Percentiles rank a stretch among this genome's conserved stretches.
Evolutionary conservation across 2,888 invertebrate genomes (phyloP).

Genomic region (Tetrapedia diversipes): DNA sequence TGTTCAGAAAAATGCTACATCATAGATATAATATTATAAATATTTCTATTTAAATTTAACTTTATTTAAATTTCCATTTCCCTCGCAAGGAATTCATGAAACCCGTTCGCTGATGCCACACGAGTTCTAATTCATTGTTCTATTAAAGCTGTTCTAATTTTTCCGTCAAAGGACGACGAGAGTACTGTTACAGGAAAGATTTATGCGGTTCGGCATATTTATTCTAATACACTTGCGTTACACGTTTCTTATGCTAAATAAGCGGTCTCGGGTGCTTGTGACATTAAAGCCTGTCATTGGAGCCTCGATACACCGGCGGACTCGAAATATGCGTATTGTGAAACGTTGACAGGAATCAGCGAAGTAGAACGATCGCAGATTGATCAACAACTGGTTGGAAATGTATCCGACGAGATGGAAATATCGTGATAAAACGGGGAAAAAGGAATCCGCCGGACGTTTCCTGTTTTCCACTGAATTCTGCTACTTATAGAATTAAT

Average conservation of each 20-base stretch:
- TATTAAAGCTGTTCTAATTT: too few species aligned
- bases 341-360: slow-evolving; percentile 23
- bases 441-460: slow-evolving; percentile 1
- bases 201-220: neutral
- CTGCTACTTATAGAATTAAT: neutral
- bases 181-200: neutral
- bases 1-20: too few species aligned
- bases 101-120: too few species aligned
- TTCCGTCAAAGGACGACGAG: too few species aligned
- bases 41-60: too few species aligned
- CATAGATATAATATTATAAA: too few species aligned
- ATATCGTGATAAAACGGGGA: neutral
- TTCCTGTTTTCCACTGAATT: slow-evolving; percentile 18
- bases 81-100: too few species aligned
- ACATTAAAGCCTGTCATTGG: slow-evolving; percentile 5
- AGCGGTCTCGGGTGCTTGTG: neutral
- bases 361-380: slow-evolving; percentile 21
- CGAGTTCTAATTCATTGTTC: too few species aligned
- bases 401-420: slow-evolving; percentile 7
- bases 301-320: slow-evolving; percentile 9
- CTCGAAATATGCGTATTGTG: slow-evolving; percentile 15
- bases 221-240: neutral
- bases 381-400: slow-evolving; percentile 24
- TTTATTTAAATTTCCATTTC: too few species aligned
- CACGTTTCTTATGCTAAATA: slow-evolving; percentile 19